phyloP scores from a whole-genome alignment of 2,113 vertebrate species.

The Atlantisia rogersi region DNA sequence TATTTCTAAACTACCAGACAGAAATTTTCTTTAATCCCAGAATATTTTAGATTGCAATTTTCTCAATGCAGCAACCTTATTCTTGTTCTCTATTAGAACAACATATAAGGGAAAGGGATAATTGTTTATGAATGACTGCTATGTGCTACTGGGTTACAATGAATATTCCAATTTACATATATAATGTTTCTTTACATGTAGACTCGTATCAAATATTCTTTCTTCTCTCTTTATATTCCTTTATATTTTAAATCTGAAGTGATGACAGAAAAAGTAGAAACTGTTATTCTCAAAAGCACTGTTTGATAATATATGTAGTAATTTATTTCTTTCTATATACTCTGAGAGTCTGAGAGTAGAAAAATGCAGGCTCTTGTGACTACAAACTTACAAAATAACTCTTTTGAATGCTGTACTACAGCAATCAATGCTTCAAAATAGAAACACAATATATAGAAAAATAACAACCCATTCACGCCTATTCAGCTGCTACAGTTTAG shows the following conservation, averaged over 20 bases:
- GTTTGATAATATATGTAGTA: neutral
- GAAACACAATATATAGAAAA: neutral
- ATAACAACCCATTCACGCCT: neutral
- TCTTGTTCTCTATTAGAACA: neutral
- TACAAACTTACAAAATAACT: neutral
- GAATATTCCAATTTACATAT: neutral
- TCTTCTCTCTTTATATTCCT: neutral
- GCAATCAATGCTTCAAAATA: neutral
- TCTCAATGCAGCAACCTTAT: neutral
- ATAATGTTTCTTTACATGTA: neutral
- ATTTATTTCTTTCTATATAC: neutral
- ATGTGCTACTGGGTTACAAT: neutral
- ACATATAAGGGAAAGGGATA: neutral
- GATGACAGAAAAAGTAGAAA: neutral
- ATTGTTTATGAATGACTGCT: neutral
- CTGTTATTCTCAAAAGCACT: neutral
- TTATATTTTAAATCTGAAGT: neutral
- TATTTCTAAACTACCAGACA: neutral
- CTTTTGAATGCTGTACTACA: neutral
- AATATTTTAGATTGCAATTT: neutral
- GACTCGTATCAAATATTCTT: neutral
- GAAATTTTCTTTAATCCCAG: neutral
- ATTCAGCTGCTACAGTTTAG: neutral
- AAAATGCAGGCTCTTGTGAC: neutral
- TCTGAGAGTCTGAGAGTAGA: neutral